These are phyloP conservation scores for Temnothorax longispinosus DNA, from an alignment of 1,140 invertebrate species.

Conservation along the genomic window DNA sequence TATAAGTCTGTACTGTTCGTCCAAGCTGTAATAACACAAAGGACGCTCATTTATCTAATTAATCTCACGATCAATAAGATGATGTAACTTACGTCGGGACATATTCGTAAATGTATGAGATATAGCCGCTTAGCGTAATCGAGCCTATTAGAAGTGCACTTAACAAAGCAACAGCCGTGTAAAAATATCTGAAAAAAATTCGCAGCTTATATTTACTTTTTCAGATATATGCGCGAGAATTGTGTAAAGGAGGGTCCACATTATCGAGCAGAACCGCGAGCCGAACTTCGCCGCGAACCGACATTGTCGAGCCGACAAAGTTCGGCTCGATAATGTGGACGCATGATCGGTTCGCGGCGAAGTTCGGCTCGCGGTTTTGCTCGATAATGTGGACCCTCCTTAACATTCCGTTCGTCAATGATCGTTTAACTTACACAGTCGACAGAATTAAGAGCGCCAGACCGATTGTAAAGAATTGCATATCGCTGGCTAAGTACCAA, in stretches of 20 bases:
- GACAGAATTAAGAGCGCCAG: slow-evolving; percentile 86
- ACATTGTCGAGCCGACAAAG: too few species aligned
- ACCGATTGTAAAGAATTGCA: slow-evolving; percentile 91
- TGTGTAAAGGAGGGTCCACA: too few species aligned
- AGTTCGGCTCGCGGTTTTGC: too few species aligned
- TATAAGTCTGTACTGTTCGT: slow-evolving; percentile 81
- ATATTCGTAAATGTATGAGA: slow-evolving; percentile 81
- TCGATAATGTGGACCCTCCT: too few species aligned
- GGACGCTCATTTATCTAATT: background rate
- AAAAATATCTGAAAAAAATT: slow-evolving; percentile 80
- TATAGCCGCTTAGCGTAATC: slow-evolving; percentile 78
- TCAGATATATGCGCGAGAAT: too few species aligned
- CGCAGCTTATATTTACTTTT: background rate
- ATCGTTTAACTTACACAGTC: slow-evolving; percentile 83
- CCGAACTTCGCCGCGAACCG: too few species aligned
- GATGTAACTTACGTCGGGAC: slow-evolving; percentile 83
- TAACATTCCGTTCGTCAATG: too few species aligned
- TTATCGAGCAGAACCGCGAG: too few species aligned
- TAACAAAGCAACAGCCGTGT: slow-evolving; percentile 72
- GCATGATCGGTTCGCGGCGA: too few species aligned
- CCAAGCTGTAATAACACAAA: slow-evolving; percentile 75
- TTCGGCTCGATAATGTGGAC: too few species aligned
- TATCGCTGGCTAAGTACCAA: slow-evolving; percentile 94
- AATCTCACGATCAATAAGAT: slow-evolving; percentile 3
- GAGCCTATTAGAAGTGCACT: slow-evolving; percentile 77